A percentile compares a stretch with the other conserved stretches of the same genome.
phyloP scores from a whole-genome alignment of 37 sponge, comb jelly and placozoan genomes.

The Agelas oroides region DNA sequence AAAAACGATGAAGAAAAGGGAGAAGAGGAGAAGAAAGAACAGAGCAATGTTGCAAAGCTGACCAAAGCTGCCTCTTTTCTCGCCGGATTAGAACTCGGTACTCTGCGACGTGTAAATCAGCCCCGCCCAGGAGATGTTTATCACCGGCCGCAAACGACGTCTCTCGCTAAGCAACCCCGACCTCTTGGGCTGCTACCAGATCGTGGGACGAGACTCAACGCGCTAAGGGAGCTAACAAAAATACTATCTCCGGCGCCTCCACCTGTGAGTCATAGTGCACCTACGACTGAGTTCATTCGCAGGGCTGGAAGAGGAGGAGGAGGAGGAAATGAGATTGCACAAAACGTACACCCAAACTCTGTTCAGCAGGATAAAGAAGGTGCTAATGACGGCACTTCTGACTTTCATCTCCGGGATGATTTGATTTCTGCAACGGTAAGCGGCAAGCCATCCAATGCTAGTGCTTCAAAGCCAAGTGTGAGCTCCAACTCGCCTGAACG shows the following conservation, averaged over 20 bases:
- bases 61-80: neutral
- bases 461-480: neutral
- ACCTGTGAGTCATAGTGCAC: too few relatives aligned
- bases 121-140: constrained; percentile 72
- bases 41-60: neutral
- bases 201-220: constrained; percentile 19
- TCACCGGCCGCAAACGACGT: neutral
- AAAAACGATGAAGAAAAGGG: too few relatives aligned
- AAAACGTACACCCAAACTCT: too few relatives aligned
- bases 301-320: neutral
- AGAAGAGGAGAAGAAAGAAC: neutral
- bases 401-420: too few relatives aligned
- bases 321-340: neutral
- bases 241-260: neutral
- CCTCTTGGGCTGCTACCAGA: constrained; percentile 68
- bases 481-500: neutral
- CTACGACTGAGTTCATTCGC: neutral
- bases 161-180: constrained; percentile 21
- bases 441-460: neutral
- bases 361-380: too few relatives aligned
- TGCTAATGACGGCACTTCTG: too few relatives aligned
- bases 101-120: neutral
- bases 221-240: constrained; percentile 22
- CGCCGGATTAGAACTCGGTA: neutral
- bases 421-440: too few relatives aligned